Percentiles rank a stretch among this genome's conserved stretches.
phyloP scores from a whole-genome alignment of 2,888 invertebrate genomes.

The Drosophila antonietae region DNA sequence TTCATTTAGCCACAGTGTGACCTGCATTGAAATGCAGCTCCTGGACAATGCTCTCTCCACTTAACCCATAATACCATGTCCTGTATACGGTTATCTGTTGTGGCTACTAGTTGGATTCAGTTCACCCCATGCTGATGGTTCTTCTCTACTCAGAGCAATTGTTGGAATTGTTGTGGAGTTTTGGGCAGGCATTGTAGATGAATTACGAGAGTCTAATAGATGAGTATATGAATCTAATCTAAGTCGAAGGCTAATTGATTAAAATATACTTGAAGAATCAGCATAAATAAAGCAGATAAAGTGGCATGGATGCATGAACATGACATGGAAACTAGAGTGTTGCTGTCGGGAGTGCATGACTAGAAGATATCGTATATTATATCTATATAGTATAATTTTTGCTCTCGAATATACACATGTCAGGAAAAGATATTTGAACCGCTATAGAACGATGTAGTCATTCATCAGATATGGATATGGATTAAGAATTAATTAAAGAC shows the following conservation, averaged over 20 bases:
- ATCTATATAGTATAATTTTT: too few species aligned
- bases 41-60: neutral
- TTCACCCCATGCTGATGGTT: neutral
- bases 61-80: neutral
- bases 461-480: too few species aligned
- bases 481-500: too few species aligned
- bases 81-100: neutral
- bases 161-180: too few species aligned
- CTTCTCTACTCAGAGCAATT: neutral
- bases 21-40: conserved; percentile 64
- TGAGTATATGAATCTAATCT: neutral
- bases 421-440: neutral
- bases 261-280: neutral
- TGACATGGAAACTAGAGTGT: neutral
- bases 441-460: neutral
- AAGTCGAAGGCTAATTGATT: neutral
- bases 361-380: too few species aligned
- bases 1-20: conserved; percentile 74
- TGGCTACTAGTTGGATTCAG: neutral
- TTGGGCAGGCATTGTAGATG: too few species aligned
- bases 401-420: too few species aligned
- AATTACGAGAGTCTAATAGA: neutral
- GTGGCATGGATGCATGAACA: neutral
- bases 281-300: neutral
- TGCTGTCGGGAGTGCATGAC: neutral